phyloP scores from a whole-genome alignment of 2,113 vertebrate species.

The Myotis yumanensis region DNA sequence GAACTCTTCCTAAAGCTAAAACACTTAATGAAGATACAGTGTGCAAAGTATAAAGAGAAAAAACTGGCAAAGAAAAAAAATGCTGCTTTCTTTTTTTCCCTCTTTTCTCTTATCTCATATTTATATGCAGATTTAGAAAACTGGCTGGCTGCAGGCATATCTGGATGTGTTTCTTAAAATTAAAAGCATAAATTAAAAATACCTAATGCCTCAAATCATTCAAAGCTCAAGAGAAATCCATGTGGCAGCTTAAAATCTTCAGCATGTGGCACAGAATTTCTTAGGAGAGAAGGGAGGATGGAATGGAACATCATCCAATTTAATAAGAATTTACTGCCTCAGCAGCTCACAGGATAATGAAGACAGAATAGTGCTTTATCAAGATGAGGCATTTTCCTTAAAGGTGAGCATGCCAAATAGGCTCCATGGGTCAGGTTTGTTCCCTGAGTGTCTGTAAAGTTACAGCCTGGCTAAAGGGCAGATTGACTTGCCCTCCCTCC shows the following conservation, averaged over 20 bases:
- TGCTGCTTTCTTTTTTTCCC: not conserved
- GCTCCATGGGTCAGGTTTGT: not conserved
- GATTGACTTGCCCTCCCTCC: not conserved
- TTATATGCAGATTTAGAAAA: conserved; percentile 56
- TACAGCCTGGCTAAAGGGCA: not conserved
- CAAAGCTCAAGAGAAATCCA: conserved; percentile 57
- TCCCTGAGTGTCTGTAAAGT: not conserved
- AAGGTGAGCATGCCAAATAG: not conserved
- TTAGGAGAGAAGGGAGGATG: conserved; percentile 14
- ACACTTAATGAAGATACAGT: not conserved
- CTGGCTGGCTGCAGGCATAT: conserved; percentile 10
- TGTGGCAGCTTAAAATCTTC: conserved; percentile 19
- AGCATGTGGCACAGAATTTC: not conserved
- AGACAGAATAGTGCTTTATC: not conserved
- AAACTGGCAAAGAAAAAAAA: not conserved
- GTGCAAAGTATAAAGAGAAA: not conserved
- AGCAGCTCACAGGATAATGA: conserved; percentile 32
- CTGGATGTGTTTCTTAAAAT: conserved; percentile 57
- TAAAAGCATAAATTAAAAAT: conserved; percentile 66
- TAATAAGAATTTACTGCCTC: conserved; percentile 44
- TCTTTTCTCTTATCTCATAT: not conserved
- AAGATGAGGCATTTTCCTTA: not conserved
- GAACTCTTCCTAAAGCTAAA: not conserved
- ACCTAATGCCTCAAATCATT: conserved; percentile 42
- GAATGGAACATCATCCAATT: conserved; percentile 5